Base-by-base conservation (phyloP, 1,140 invertebrate species). In the Drosophila oshimai region DNA sequence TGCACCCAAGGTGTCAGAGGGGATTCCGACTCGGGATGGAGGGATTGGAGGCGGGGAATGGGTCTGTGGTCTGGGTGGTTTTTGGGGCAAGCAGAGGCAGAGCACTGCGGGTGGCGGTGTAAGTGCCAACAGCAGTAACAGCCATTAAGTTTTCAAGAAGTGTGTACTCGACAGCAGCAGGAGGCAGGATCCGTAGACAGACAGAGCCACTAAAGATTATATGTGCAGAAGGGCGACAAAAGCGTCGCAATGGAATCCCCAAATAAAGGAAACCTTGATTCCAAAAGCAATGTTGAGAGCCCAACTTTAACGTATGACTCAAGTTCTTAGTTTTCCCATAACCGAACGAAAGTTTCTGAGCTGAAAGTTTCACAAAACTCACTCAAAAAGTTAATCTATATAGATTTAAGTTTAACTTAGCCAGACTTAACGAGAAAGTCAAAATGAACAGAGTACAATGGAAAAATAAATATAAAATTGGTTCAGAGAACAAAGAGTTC, bases 91-190 rank as follows among this genome's bases (percentile, higher is more conserved):
- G n/a, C 4, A 12, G 7, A 15, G 31, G n/a, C 13, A 18, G 31
- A 20, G 17, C 37, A 4, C 22, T 15, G 33, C 36, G 13, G 42
- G 36, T 18, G 28, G 41, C 45, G 9, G 13, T 64, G 65, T 53
- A 73, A 76, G 68, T 73, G 81, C 72, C 74, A 79, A 65, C 71
- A 79, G 72, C 81, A 80, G 72, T 57, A 76, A 41, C 72, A 55
- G 57, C 81, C 80, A 87, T 87, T 86, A 81, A 86, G 87, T 86
- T 86, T 87, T 81, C 72, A 87, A 87, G 76, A 76, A 79, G 41
- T 62, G 37, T 64, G 47, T 46, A 64, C 76, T 78, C 44, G 36
- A 71, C 69, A 78, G 34, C 51, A 53, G 31, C 49, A 22, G 64
- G 34, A 9, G 47, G 60, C 10, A 41, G 17, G 13, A 20, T 36